Percentiles rank a stretch among this genome's conserved stretches.
Evolutionary conservation across 2,888 invertebrate species (phyloP).

Genomic region (Abrostola triplasia): DNA sequence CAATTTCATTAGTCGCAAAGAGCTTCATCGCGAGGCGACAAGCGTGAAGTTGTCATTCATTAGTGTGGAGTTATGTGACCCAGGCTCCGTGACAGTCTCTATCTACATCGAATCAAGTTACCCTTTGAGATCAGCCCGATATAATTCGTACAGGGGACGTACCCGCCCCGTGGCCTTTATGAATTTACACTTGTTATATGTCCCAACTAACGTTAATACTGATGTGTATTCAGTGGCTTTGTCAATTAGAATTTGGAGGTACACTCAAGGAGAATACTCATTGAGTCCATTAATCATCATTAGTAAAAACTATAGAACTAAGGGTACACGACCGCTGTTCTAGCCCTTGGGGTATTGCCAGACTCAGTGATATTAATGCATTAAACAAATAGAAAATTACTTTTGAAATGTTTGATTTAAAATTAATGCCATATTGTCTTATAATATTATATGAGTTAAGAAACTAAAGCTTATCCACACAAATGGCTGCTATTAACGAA

Average conservation of each 20-base stretch:
- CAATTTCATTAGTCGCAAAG: slow-evolving; percentile 79
- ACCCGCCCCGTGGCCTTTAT: slow-evolving; percentile 29
- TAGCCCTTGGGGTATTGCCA: slow-evolving; percentile 8
- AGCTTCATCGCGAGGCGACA: slow-evolving; percentile 68
- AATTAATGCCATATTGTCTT: neutral
- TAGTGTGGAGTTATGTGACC: slow-evolving; percentile 73
- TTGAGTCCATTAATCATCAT: slow-evolving; percentile 15
- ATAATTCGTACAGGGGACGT: slow-evolving; percentile 38
- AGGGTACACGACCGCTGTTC: neutral
- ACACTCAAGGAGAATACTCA: slow-evolving; percentile 13
- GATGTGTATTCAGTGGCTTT: slow-evolving; percentile 3
- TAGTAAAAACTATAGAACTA: neutral
- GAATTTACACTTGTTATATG: slow-evolving; percentile 28
- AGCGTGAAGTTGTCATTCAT: slow-evolving; percentile 76
- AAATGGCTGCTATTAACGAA: slow-evolving; percentile 10
- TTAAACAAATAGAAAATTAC: neutral
- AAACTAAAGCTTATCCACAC: neutral
- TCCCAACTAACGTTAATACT: slow-evolving; percentile 12
- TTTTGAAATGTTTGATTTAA: neutral
- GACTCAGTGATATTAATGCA: slow-evolving; percentile 4
- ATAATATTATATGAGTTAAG: neutral
- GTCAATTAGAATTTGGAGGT: slow-evolving; percentile 10
- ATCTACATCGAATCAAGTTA: slow-evolving; percentile 61
- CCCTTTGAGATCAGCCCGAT: slow-evolving; percentile 62
- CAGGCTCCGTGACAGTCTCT: slow-evolving; percentile 57